A percentile compares a stretch with the other conserved stretches of the same genome.
phyloP scores from a whole-genome alignment of 1,140 invertebrate genomes.

The Panagrolaimus sp. region DNA sequence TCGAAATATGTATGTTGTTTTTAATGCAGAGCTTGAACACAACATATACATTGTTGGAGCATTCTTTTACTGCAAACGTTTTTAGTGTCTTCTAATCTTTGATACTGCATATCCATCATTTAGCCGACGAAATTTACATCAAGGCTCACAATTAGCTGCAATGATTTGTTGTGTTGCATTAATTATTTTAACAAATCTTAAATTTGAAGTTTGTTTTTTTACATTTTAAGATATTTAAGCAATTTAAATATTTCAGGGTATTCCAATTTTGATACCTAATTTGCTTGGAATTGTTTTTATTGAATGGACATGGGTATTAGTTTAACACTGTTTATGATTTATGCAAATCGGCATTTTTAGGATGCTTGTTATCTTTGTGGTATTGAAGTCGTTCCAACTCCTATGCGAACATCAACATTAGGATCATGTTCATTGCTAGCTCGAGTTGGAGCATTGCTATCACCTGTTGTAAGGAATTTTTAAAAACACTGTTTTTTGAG shows the following conservation, averaged over 20 bases:
- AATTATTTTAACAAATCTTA: background rate
- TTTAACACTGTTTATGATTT: too few relatives aligned
- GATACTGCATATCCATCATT: background rate
- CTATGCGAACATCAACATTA: conserved; percentile 45
- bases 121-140: conserved; percentile 6
- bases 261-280: background rate
- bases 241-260: background rate
- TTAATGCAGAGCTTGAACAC: too few relatives aligned
- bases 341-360: too few relatives aligned
- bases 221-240: background rate
- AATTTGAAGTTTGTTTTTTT: background rate
- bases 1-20: background rate
- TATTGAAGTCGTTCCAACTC: conserved; percentile 43
- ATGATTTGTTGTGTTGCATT: background rate
- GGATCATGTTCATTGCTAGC: conserved; percentile 51
- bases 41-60: background rate
- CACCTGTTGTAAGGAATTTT: conserved; percentile 46
- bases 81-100: background rate
- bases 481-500: too few relatives aligned
- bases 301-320: conserved; percentile 3
- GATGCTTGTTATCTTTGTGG: conserved; percentile 30
- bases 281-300: background rate
- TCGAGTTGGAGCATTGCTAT: conserved; percentile 48
- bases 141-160: background rate
- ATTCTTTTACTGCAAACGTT: background rate